Evolutionary conservation across 2,113 vertebrate species (phyloP), one percentile per base, ranked within the genome.

Genomic region (Chlorocebus sabaeus): DNA sequence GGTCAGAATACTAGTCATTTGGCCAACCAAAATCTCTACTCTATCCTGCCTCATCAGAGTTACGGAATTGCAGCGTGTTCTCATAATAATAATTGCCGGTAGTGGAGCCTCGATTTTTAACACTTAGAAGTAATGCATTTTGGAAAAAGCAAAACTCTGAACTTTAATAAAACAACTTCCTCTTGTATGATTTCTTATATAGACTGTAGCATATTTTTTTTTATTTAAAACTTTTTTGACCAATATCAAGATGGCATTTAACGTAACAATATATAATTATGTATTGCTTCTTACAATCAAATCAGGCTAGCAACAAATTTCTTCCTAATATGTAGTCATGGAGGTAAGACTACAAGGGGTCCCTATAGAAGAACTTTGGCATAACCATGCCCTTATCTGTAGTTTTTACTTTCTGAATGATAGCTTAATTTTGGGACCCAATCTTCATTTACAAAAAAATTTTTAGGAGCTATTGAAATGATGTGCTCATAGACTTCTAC

Each of bases 401-500:
- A 43, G n/a, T 38, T 78, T 50, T 55, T 40, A 8, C 75, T 50
- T 82, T 84, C 80, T 81, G 45, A 79, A 14, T 61, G 16, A 52
- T 43, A 25, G 1, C 40, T 72, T 87, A 30, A 50, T 68, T 59
- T 30, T 12, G 55, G 43, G 4, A 48, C 22, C 6, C 0, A 38
- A 43, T 27, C 16, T 13, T 17, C 8, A 5, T 40, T 93, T 30
- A 57, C 18, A 48, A 52, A 35, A 30, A 32, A 30, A 32, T 2
- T 79, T 32, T 85, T 72, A 75, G 55, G 57, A 92, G 30, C 22
- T 72, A 35, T 25, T 64, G 72, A 73, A 82, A 61, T 48, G 8
- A 79, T 68, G 1, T 8, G 5, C 13, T 70, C 1, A 7, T 5
- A 12, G 0, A 0, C 14, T 43, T 80, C 13, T 16, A 6, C 12